Base-by-base conservation (phyloP, 2,888 invertebrate genomes). In the Yponomeuta malinellus region DNA sequence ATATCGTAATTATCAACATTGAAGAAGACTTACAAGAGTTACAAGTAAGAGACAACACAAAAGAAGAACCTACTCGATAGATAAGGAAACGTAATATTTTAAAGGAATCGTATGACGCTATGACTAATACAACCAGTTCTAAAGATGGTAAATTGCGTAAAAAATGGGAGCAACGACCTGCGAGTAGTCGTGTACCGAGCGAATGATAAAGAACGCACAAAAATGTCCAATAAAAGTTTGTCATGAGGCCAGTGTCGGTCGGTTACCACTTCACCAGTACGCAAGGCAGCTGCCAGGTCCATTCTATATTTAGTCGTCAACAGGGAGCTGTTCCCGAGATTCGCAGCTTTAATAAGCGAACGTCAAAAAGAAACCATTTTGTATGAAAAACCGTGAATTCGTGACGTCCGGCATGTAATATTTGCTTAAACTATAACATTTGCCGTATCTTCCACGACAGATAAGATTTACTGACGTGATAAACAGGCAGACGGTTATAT, bases 281-380 rank as follows among this genome's bases (percentile, higher is more conserved):
- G 43, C 6, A 43, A 77, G 75, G 79, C 76, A 74, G 79, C 80
- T 78, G 81, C 77, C 78, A 77, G 78, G 73, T 68, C 73, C 71
- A 71, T 52, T 70, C 81, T 87, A 85, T 78, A 85, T 82, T 82
- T 86, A 87, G 80, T 79, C 73, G 78, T 81, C 83, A 82, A 83
- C 81, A 83, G n/a, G n/a, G n/a, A n/a, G n/a, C 78, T 80, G 80
- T 82, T 80, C 76, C 71, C 71, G 72, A 68, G 74, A 76, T 78
- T 79, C 75, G 75, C 77, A 72, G n/a, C 10, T 68, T 68, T 68
- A 23, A 59, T 59, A 59, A 59, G 52, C 52, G 3, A 59, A 59
- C 52, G 12, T 59, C 15, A 2, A 12, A 9, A 29, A 15, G 10
- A 65, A 12, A 31, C 65, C 2, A 59, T 15, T 59, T 15, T 33